These are phyloP conservation scores for Mallateleia sp. DNA, from an alignment of 2,888 invertebrate genomes.

Conservation along the genomic window DNA sequence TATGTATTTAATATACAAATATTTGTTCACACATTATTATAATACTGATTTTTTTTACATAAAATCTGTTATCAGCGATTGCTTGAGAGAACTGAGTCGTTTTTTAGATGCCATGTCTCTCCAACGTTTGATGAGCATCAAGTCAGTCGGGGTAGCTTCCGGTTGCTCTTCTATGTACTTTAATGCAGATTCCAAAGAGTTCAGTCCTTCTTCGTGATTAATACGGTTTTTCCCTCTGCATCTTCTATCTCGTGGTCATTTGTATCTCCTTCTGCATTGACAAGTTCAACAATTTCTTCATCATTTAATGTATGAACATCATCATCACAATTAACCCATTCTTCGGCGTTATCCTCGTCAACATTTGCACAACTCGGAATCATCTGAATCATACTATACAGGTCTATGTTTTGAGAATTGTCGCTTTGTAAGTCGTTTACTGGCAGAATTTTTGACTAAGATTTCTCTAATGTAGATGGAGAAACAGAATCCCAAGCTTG, in stretches of 20 bases:
- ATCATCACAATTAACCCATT: slow-evolving; percentile 40
- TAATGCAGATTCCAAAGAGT: slow-evolving; percentile 39
- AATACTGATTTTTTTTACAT: slow-evolving; percentile 17
- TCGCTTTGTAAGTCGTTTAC: slow-evolving; percentile 45
- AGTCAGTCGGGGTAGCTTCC: slow-evolving; percentile 38
- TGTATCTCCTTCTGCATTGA: slow-evolving; percentile 30
- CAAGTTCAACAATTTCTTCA: slow-evolving; percentile 45
- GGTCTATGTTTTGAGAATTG: slow-evolving; percentile 54
- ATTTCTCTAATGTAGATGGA: slow-evolving; percentile 67
- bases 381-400: slow-evolving; percentile 60
- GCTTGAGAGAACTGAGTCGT: slow-evolving; percentile 21
- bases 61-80: slow-evolving; percentile 36
- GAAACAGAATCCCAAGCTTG: slow-evolving; percentile 77
- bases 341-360: slow-evolving; percentile 30
- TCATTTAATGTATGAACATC: slow-evolving; percentile 22
- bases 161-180: slow-evolving; percentile 55
- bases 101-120: slow-evolving; percentile 49
- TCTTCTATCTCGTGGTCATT: slow-evolving; percentile 18
- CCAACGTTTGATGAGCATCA: slow-evolving; percentile 47
- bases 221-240: slow-evolving; percentile 26
- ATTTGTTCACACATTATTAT: slow-evolving; percentile 6
- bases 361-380: slow-evolving; percentile 63
- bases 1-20: slow-evolving; percentile 1
- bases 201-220: slow-evolving; percentile 41
- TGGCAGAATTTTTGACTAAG: slow-evolving; percentile 70